Base-by-base conservation (phyloP, 1,140 invertebrate species). In the Solenopsis fugax region DNA sequence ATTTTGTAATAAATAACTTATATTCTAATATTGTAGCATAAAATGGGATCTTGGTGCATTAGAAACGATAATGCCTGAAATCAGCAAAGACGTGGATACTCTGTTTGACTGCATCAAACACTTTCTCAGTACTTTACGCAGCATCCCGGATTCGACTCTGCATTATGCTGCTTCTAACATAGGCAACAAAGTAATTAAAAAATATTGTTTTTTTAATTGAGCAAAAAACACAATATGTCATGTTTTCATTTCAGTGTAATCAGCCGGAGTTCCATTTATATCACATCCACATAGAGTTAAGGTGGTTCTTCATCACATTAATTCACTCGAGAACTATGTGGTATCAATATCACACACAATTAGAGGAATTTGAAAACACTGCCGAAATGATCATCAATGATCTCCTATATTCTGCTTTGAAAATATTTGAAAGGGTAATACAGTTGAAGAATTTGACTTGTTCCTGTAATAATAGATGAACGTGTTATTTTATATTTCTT, bases 181-280 rank as follows among this genome's bases (percentile, higher is more conserved):
- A 73, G 95, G 95, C 6, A 95, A 95, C 76, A 93, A 92, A 86
- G 95, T 95, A 54, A 80, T 24, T 75, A 29, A 84, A 45, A 37
- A 80, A 50, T 41, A 29, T 34, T 67, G 52, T 58, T 24, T 18
- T 69, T 60, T 24, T 71, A n/a, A 41, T n/a, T 71, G 71, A 67
- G 50, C 78, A 56, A 48, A 87, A 29, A 69, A 69, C 69, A n/a
- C 12, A 60, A 2, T 41, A 41, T 41, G 41, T 41, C 41, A 41
- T 6, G 41, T 24, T 37, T 90, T 16, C 78, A 12, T 93, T 92
- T 62, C 45, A 95, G 95, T 94, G 92, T 73, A 86, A 87, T 10
- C 94, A 95, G 85, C 93, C 95, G 13, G 94, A 94, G 50, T 95
- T 95, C 92, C 95, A 96, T 75, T 90, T 96, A 71, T 95, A 94